Evolutionary conservation across 2,113 vertebrate species (phyloP).

Genomic region (Passer montanus): DNA sequence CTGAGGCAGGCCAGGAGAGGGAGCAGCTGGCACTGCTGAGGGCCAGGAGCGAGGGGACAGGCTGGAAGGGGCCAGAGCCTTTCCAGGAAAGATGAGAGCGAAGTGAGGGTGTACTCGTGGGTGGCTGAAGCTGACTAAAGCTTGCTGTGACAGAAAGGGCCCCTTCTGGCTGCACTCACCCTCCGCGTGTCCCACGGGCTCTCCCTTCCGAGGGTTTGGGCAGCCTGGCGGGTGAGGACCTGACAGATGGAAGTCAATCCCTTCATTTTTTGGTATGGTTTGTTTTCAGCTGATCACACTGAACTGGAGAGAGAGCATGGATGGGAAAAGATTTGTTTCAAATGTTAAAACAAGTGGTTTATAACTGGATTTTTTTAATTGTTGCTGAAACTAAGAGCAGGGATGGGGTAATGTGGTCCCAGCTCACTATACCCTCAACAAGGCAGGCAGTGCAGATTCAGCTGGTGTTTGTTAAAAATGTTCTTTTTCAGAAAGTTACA

Average conservation of each 20-base stretch:
- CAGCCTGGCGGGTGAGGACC: not conserved
- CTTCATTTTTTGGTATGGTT: not conserved
- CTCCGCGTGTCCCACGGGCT: not conserved
- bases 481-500: not conserved
- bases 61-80: not conserved
- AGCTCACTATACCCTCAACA: not conserved
- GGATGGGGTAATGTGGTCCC: not conserved
- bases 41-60: not conserved
- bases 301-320: not conserved
- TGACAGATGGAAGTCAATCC: not conserved
- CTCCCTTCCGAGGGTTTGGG: not conserved
- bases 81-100: not conserved
- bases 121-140: not conserved
- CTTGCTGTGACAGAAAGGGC: not conserved
- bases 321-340: not conserved
- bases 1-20: not conserved
- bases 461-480: not conserved
- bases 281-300: not conserved
- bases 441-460: not conserved
- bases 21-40: not conserved
- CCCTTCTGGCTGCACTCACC: not conserved
- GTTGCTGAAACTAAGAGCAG: not conserved
- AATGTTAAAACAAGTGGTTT: not conserved
- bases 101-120: not conserved
- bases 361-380: not conserved